Evolutionary conservation across 2,797 vertebrate species (phyloP).

Genomic region (Luscinia luscinia): DNA sequence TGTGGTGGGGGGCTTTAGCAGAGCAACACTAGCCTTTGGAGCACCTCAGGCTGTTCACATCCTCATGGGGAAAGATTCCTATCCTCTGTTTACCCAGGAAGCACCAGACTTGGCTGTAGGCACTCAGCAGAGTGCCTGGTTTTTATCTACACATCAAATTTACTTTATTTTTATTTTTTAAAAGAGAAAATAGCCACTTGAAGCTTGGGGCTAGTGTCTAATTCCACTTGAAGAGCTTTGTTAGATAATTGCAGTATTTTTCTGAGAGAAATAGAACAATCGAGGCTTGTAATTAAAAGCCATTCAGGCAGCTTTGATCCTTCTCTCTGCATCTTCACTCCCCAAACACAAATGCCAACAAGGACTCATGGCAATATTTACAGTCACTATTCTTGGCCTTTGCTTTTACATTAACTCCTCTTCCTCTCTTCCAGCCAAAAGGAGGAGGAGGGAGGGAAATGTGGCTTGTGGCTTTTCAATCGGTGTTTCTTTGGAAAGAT

Average conservation of each 20-base stretch:
- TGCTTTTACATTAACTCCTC: neutral
- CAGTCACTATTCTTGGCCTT: neutral
- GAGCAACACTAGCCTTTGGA: neutral
- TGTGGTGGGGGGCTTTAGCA: neutral
- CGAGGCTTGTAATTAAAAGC: constrained; percentile 55
- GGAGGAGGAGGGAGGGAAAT: neutral
- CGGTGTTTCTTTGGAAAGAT: neutral
- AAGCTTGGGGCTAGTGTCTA: neutral
- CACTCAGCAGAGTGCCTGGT: neutral
- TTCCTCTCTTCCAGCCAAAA: neutral
- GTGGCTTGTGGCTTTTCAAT: neutral
- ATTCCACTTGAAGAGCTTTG: constrained; percentile 11
- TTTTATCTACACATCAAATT: constrained; percentile 3
- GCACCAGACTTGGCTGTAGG: neutral
- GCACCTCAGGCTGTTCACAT: neutral
- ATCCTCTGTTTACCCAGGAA: neutral
- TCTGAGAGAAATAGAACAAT: constrained; percentile 48
- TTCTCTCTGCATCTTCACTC: neutral
- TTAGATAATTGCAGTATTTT: constrained; percentile 48
- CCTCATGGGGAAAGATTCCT: neutral
- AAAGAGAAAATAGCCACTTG: constrained; percentile 19
- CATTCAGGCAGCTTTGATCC: constrained; percentile 58
- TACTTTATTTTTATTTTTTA: neutral
- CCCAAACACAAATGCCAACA: neutral
- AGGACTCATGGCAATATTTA: neutral